These are phyloP conservation scores for Bubo blakistoni DNA, from an alignment of 2,113 vertebrate genomes.

Conservation along the genomic window DNA sequence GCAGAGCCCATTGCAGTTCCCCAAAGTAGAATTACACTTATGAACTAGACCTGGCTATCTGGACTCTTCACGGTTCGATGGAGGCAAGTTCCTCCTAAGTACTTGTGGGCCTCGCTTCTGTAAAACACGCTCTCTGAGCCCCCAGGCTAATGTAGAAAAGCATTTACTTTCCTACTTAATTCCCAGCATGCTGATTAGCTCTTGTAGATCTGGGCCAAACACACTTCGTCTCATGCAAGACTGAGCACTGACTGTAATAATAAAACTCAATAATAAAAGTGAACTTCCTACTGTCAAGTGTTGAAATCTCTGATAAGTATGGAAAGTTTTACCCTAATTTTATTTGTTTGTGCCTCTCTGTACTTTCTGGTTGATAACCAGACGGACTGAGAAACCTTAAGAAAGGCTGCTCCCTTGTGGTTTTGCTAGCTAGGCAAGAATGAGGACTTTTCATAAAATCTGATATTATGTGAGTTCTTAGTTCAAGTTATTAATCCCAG, in stretches of 20 bases:
- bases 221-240: not conserved
- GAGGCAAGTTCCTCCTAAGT: not conserved
- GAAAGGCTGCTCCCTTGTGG: conserved; percentile 65
- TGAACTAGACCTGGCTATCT: not conserved
- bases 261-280: not conserved
- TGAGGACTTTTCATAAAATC: not conserved
- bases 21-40: not conserved
- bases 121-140: not conserved
- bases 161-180: not conserved
- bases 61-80: not conserved
- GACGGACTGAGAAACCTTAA: conserved; percentile 35
- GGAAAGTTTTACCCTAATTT: not conserved
- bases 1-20: not conserved
- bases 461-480: not conserved
- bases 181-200: conserved; percentile 6
- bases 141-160: not conserved
- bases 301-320: not conserved
- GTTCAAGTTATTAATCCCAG: not conserved
- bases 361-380: not conserved
- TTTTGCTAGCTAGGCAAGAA: conserved; percentile 4
- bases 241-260: not conserved
- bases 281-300: not conserved
- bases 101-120: not conserved
- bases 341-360: not conserved
- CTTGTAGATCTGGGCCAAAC: not conserved